Evolutionary conservation across 2,113 vertebrate species (phyloP).

Genomic region (Chrysochloris asiatica): DNA sequence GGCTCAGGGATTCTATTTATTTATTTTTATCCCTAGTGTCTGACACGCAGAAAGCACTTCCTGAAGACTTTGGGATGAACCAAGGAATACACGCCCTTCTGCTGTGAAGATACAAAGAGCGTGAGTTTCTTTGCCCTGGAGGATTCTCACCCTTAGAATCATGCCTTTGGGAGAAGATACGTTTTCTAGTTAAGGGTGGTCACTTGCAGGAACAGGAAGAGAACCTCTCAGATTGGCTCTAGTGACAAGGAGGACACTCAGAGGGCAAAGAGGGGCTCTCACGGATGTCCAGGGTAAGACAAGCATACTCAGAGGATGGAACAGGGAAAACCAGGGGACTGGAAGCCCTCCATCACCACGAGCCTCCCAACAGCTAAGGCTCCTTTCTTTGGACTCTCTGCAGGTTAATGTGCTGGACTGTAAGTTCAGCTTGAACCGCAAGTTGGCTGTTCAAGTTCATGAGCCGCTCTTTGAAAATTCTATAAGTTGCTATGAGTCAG

Average conservation of each 20-base stretch:
- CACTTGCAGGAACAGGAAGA: neutral
- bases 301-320: neutral
- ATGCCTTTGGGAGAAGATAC: neutral
- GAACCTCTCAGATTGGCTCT: neutral
- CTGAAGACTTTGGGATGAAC: neutral
- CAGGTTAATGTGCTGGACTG: too few relatives aligned
- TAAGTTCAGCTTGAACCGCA: too few relatives aligned
- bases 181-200: neutral
- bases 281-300: neutral
- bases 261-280: neutral
- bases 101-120: neutral
- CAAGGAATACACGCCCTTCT: neutral
- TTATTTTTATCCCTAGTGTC: neutral
- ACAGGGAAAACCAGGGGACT: neutral
- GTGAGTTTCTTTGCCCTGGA: neutral
- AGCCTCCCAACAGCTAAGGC: neutral
- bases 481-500: too few relatives aligned
- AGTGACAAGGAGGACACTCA: neutral
- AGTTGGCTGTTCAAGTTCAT: too few relatives aligned
- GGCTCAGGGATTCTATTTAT: neutral
- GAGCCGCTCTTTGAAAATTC: too few relatives aligned
- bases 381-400: neutral
- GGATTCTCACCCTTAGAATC: constrained; percentile 13
- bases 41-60: too few relatives aligned
- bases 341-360: neutral